Evolutionary conservation across 2,888 invertebrate genomes (phyloP), one percentile per base, ranked within the genome.

Genomic region (Nomada ferruginata): DNA sequence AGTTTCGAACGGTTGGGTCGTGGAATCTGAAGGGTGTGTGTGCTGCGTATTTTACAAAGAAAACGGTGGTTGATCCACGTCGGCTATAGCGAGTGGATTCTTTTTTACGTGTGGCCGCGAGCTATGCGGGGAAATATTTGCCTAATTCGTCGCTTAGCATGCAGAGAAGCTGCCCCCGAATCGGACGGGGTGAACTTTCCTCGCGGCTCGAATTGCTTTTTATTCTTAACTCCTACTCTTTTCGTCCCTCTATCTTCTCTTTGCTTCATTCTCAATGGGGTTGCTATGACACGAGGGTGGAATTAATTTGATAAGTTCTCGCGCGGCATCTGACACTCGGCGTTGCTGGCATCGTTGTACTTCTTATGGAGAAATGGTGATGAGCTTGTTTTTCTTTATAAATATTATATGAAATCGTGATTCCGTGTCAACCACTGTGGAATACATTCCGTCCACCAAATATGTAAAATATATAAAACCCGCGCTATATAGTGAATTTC

Each of bases 121-220:
- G 57, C 63, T 36, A 63, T 52, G 57, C 44, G 53, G 70, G 71
- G 55, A 66, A 73, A 82, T 80, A 86, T 86, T 84, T 85, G 73
- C 86, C 79, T 86, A 86, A 86, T 86, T 86, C 86, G 68, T 61
- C 86, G 72, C 84, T 86, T 79, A 85, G 79, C 75, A 84, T 86
- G 85, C 85, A 64, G 61, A 81, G 74, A 77, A 85, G 79, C 55
- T 63, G 73, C 55, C 63, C 47, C 70, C 68, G 42, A 29, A 36
- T 79, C 64, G 75, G 70, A 61, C 70, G 68, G 66, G 63, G n/a
- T 44, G 47, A 66, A 70, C 70, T 64, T 70, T 77, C 59, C 68
- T 59, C 53, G 29, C 18, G 26, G 68, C n/a, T n/a, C 60, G 23
- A 26, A 20, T 23, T 47, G 13, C 15, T 42, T 42, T 69, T 69